phyloP scores from a whole-genome alignment of 2,888 invertebrate species.

The Cephus spinipes region DNA sequence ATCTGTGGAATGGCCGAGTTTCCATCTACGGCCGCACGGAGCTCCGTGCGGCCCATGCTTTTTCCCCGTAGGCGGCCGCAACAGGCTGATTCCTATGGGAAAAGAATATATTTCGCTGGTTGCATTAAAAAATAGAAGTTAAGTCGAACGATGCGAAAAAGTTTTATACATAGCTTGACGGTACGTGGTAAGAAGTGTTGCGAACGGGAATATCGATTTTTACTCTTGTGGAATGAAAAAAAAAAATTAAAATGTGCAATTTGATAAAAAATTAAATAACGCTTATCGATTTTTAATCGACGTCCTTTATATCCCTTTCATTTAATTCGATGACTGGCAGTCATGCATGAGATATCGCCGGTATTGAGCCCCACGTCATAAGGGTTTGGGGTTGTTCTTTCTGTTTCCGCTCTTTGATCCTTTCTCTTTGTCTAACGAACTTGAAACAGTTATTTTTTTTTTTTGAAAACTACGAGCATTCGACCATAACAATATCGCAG shows the following conservation, averaged over 20 bases:
- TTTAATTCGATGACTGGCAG: background rate
- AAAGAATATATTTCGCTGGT: background rate
- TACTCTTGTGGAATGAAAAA: background rate
- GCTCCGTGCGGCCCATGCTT: background rate
- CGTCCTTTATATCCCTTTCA: background rate
- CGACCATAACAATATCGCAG: background rate
- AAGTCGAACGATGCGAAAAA: too few species aligned
- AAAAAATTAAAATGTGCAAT: background rate
- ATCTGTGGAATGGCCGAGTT: constrained; percentile 29
- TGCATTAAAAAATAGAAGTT: too few species aligned
- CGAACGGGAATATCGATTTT: background rate
- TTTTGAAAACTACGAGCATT: background rate
- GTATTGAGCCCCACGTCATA: background rate
- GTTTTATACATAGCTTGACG: background rate
- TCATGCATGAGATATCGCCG: background rate
- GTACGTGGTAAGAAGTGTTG: background rate
- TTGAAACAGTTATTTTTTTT: background rate
- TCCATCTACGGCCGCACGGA: constrained; percentile 12
- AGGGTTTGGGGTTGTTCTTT: background rate
- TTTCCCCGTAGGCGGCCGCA: background rate
- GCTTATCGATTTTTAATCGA: background rate
- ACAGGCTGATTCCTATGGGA: background rate
- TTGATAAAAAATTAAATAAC: background rate
- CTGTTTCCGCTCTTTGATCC: background rate
- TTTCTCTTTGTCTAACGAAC: background rate